Conservation (phyloP, 2,888 invertebrate species). For the Julus scanicus region DNA sequence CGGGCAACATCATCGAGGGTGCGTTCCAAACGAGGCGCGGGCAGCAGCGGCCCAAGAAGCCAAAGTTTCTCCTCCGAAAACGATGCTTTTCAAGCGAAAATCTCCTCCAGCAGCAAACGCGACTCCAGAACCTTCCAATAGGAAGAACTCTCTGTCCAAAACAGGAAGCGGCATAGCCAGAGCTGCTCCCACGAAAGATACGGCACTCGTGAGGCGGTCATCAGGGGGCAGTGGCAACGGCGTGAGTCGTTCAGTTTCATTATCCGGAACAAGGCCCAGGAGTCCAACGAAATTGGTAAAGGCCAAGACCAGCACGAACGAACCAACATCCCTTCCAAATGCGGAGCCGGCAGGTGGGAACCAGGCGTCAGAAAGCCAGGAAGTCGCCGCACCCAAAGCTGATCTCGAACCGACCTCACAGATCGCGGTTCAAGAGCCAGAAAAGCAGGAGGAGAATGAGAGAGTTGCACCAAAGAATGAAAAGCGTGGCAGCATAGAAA, state of each 20-base stretch:
- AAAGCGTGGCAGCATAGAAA: conserved; percentile 55
- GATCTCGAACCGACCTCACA: background rate
- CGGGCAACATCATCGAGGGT: conserved; percentile 16
- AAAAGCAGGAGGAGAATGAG: background rate
- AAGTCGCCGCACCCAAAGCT: background rate
- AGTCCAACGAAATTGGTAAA: background rate
- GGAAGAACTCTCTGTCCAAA: conserved; percentile 53
- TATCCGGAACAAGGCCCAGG: background rate
- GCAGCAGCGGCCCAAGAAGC: background rate
- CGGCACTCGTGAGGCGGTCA: background rate
- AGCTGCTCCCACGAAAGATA: background rate
- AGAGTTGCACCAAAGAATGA: background rate
- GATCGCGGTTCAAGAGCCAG: background rate
- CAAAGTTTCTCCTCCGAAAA: conserved; percentile 51
- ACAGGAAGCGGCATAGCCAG: conserved; percentile 9
- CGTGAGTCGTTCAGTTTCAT: background rate
- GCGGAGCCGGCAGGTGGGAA: background rate
- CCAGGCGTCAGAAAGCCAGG: background rate
- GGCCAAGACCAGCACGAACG: background rate
- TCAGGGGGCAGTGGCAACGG: background rate
- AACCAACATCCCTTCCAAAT: background rate
- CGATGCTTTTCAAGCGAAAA: background rate
- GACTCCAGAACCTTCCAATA: background rate
- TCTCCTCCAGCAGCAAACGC: conserved; percentile 2
- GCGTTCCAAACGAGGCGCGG: conserved; percentile 44